Conservation (phyloP, 2,888 invertebrate genomes). For the Nysson spinosus region DNA sequence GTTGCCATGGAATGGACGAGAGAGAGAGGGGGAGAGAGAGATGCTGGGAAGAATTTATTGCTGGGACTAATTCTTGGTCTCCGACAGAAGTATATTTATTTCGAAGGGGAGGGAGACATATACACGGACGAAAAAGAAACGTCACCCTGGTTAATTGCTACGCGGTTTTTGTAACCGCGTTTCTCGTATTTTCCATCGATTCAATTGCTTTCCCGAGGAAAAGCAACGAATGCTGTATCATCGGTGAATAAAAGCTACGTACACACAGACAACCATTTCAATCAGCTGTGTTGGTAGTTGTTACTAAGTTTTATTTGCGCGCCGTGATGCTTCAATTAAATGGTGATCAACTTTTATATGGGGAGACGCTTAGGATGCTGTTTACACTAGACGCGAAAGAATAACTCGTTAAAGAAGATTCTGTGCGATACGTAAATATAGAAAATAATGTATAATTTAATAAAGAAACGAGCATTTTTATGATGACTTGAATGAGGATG, state of each 20-base stretch:
- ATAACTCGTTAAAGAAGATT: constrained; percentile 36
- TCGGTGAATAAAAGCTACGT: too few species aligned
- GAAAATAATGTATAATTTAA: constrained; percentile 2
- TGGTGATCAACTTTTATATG: constrained; percentile 58
- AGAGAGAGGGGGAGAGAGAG: too few species aligned
- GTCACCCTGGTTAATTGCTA: constrained; percentile 8
- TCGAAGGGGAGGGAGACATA: not conserved
- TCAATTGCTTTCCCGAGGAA: not conserved
- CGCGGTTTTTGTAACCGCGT: not conserved
- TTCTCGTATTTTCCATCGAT: not conserved
- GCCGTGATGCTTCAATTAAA: constrained; percentile 64
- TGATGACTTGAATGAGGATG: too few species aligned
- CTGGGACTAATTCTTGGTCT: constrained; percentile 12
- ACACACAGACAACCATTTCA: constrained; percentile 4
- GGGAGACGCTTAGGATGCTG: constrained; percentile 42
- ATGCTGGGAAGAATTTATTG: too few species aligned
- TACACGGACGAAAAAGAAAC: not conserved
- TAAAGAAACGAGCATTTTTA: not conserved
- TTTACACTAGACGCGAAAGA: constrained; percentile 42
- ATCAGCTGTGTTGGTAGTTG: constrained; percentile 24
- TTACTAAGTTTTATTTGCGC: constrained; percentile 49
- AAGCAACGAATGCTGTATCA: not conserved
- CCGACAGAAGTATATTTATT: constrained; percentile 30
- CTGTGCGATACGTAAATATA: constrained; percentile 30
- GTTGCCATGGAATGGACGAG: too few species aligned